These are phyloP conservation scores for Manacus vitellinus DNA, from an alignment of 2,113 vertebrate genomes.

Conservation along the genomic window DNA sequence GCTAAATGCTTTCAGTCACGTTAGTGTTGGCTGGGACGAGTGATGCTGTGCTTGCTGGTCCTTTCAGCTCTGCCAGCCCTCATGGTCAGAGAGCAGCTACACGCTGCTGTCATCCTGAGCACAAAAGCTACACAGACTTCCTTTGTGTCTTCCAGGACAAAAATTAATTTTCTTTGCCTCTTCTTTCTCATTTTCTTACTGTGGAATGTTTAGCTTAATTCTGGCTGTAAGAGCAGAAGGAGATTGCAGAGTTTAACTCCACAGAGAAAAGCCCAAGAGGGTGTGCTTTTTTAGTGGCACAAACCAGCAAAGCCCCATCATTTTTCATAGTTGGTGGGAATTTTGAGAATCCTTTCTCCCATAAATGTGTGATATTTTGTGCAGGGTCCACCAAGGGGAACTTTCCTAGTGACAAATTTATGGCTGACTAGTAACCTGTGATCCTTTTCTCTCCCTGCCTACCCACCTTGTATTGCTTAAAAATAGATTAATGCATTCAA, in stretches of 20 bases:
- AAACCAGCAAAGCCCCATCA: background rate
- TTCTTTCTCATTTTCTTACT: background rate
- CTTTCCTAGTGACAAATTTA: background rate
- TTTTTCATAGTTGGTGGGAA: background rate
- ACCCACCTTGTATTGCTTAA: background rate
- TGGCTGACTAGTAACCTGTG: background rate
- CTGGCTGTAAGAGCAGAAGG: background rate
- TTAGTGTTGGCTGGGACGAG: background rate
- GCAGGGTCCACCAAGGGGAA: background rate
- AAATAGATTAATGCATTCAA: background rate
- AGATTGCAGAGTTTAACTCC: background rate
- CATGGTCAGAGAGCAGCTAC: background rate
- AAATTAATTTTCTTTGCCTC: background rate
- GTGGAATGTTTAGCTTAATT: background rate
- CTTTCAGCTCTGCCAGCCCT: background rate
- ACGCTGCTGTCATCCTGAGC: rapidly evolving
- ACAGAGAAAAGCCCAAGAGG: background rate
- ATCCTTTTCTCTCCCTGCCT: background rate
- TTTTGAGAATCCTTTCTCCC: background rate
- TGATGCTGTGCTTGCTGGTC: background rate
- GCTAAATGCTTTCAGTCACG: background rate
- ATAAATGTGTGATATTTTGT: background rate
- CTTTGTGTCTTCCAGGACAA: background rate
- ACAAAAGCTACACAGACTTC: background rate
- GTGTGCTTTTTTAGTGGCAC: background rate